Evolutionary conservation across 2,797 vertebrate genomes (phyloP).

Genomic region (Neoniphon sammara): DNA sequence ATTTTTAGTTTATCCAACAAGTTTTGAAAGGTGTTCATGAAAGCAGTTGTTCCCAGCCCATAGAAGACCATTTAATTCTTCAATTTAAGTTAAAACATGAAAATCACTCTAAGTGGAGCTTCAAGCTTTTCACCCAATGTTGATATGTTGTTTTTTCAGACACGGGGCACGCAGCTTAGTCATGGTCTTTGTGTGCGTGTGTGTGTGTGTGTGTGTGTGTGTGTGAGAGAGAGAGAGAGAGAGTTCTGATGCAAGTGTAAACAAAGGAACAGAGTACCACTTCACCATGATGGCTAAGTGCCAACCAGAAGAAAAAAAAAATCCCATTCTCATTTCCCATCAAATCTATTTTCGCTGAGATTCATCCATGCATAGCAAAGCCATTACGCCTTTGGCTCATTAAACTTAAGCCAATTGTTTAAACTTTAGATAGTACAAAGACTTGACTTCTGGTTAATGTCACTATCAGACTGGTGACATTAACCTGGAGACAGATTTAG

Average conservation of each 20-base stretch:
- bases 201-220: not conserved
- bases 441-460: not conserved
- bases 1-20: too few relatives aligned
- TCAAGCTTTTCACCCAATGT: too few relatives aligned
- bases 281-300: not conserved
- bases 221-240: not conserved
- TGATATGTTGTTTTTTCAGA: not conserved
- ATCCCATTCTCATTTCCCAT: not conserved
- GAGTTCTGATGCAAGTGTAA: not conserved
- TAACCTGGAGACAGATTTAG: not conserved
- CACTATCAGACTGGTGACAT: not conserved
- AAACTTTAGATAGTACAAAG: too few relatives aligned
- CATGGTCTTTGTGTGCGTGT: not conserved
- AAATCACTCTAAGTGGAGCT: too few relatives aligned
- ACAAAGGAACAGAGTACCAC: not conserved
- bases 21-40: too few relatives aligned
- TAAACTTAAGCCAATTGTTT: not conserved
- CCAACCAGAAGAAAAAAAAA: not conserved
- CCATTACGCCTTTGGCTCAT: slow-evolving; percentile 1
- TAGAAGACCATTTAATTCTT: too few relatives aligned
- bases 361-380: slow-evolving; percentile 13
- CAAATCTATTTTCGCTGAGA: slow-evolving; percentile 1
- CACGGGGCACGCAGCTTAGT: not conserved
- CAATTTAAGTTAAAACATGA: too few relatives aligned
- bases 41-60: too few relatives aligned